Evolutionary conservation across 2,113 vertebrate genomes (phyloP).

Genomic region (mouse (Mus musculus)): GRCm39 chr13:39504001-39504500

Average conservation of each 20-base stretch:
- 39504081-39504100: not conserved
- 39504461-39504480: too few relatives aligned
- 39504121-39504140: not conserved
- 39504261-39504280: constrained; percentile 60
- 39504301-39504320: constrained; percentile 40
- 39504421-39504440: too few relatives aligned
- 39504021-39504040: not conserved
- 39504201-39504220: constrained; percentile 54
- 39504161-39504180: constrained; percentile 13
- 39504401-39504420: too few relatives aligned
- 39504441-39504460: too few relatives aligned
- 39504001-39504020: not conserved
- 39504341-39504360: constrained; percentile 8
- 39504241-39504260: constrained; percentile 58
- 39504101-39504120: not conserved
- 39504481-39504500: too few relatives aligned
- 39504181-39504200: constrained; percentile 53
- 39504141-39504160: not conserved
- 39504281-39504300: not conserved
- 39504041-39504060: not conserved
- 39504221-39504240: constrained; percentile 64
- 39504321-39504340: constrained; percentile 43
- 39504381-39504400: too few relatives aligned
- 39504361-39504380: too few relatives aligned
- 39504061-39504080: not conserved